These are phyloP conservation scores for Pheosia gnoma DNA, from an alignment of 2,888 invertebrate genomes.

Conservation along the genomic window DNA sequence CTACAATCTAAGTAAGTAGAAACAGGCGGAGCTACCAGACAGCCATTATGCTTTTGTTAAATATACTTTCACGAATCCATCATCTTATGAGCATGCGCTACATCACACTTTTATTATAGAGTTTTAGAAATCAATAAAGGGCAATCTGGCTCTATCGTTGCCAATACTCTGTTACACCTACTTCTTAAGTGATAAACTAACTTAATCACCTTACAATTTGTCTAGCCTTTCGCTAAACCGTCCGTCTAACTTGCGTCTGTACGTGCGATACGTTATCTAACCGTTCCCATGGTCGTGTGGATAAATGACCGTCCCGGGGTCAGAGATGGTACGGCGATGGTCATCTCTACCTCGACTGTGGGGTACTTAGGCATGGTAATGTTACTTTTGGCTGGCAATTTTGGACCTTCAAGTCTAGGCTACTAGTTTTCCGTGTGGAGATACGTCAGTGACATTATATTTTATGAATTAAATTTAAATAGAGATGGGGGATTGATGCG, in stretches of 20 bases:
- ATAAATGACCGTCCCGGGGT: constrained; percentile 61
- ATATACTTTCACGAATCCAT: too few species aligned
- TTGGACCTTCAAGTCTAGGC: not conserved
- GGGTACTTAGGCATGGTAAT: constrained; percentile 1
- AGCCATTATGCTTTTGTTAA: too few species aligned
- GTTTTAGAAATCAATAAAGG: too few species aligned
- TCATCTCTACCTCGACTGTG: constrained; percentile 48
- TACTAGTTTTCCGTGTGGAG: not conserved
- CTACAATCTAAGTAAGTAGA: too few species aligned
- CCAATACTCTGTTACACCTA: not conserved
- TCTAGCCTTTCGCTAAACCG: not conserved
- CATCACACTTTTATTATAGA: too few species aligned
- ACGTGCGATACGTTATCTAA: constrained; percentile 65
- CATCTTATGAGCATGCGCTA: too few species aligned
- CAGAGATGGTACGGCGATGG: constrained; percentile 57
- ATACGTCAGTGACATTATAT: too few species aligned
- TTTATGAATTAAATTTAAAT: too few species aligned
- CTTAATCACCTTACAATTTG: not conserved
- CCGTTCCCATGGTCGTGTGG: constrained; percentile 63
- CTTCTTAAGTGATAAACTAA: not conserved
- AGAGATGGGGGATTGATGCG: too few species aligned
- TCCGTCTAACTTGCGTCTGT: constrained; percentile 15
- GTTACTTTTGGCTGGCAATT: constrained; percentile 2
- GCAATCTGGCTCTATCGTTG: too few species aligned
- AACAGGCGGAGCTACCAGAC: too few species aligned